Percentiles rank a stretch among this genome's conserved stretches.
phyloP scores from a whole-genome alignment of 2,797 vertebrate genomes.

The Huso huso region DNA sequence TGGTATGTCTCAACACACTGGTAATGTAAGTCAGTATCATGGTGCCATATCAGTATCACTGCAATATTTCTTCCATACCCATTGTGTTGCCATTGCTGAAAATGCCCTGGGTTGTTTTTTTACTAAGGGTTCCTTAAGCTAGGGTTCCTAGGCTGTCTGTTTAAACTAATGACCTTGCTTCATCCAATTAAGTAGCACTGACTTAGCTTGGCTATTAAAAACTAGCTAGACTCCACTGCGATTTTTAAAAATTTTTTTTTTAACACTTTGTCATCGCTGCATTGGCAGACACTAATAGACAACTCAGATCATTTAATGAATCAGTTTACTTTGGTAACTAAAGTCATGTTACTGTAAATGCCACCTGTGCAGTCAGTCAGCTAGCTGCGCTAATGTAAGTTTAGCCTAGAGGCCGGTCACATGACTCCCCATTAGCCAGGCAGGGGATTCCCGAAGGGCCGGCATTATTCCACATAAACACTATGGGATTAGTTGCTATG shows the following conservation, averaged over 20 bases:
- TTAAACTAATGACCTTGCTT: neutral
- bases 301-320: neutral
- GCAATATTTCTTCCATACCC: no score
- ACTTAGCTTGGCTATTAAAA: slow-evolving; percentile 20
- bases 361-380: neutral
- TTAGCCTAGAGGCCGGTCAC: neutral
- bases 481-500: neutral
- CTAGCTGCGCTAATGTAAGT: neutral
- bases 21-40: no score
- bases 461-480: slow-evolving; percentile 1
- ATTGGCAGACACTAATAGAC: slow-evolving; percentile 6
- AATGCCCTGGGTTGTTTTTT: no score
- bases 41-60: no score
- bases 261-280: neutral
- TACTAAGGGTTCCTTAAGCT: no score
- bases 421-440: neutral
- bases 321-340: slow-evolving; percentile 1
- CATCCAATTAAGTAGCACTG: neutral
- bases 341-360: slow-evolving; percentile 4
- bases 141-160: no score
- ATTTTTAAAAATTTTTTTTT: neutral
- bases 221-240: slow-evolving; percentile 17
- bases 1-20: no score
- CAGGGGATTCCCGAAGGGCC: neutral
- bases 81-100: no score